Conservation (phyloP, 2,797 vertebrate genomes). For the Rhynchotus rufescens region DNA sequence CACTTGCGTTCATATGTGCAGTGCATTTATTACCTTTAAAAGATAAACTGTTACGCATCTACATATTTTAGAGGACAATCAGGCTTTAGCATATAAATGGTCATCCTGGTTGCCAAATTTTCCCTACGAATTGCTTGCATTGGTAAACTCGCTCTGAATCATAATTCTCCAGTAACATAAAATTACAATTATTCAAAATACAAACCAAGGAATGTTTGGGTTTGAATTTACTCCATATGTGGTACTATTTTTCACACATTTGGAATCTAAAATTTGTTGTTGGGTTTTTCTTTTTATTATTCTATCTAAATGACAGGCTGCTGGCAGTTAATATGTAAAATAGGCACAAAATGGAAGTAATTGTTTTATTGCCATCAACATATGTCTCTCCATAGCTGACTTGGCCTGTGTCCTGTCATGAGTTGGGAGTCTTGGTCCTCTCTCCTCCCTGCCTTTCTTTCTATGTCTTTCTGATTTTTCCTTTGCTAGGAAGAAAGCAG, state of each 20-base stretch:
- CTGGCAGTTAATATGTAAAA: constrained; percentile 73
- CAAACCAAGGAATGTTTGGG: background rate
- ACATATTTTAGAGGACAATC: constrained; percentile 34
- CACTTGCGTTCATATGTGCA: constrained; percentile 45
- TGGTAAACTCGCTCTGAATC: constrained; percentile 15
- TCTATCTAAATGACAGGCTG: constrained; percentile 44
- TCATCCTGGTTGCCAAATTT: constrained; percentile 62
- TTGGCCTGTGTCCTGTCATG: constrained; percentile 50
- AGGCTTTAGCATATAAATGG: constrained; percentile 55
- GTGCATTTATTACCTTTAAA: constrained; percentile 60
- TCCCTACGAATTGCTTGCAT: constrained; percentile 55
- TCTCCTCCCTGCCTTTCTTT: background rate
- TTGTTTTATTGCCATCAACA: constrained; percentile 54
- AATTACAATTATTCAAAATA: background rate
- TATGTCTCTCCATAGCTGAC: constrained; percentile 64
- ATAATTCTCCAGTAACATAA: constrained; percentile 33
- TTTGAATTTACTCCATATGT: background rate
- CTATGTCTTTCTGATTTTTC: background rate
- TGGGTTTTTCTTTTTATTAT: background rate
- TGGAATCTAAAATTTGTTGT: constrained; percentile 43
- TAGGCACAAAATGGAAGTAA: constrained; percentile 43
- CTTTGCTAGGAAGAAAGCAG: background rate
- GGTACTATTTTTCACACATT: background rate
- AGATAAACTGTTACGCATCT: constrained; percentile 69
- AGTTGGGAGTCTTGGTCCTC: constrained; percentile 27